Evolutionary conservation across 2,797 vertebrate species (phyloP).

Genomic region (Sebastes goodei): DNA sequence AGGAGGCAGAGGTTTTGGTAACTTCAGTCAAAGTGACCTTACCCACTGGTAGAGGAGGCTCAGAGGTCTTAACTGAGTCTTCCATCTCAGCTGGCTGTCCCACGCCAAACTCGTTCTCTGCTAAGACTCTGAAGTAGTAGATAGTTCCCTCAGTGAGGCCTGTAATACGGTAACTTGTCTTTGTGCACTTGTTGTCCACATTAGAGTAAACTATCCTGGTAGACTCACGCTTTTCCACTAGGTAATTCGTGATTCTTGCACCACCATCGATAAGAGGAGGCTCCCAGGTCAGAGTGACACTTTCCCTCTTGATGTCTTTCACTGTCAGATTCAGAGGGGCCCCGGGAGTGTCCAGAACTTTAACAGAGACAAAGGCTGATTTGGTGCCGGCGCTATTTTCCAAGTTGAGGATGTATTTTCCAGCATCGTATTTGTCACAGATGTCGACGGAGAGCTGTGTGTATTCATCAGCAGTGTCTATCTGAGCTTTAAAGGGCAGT

Average conservation of each 20-base stretch:
- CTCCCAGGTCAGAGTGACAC: slow-evolving; percentile 92
- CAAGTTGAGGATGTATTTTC: slow-evolving; percentile 94
- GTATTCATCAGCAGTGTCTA: slow-evolving; percentile 89
- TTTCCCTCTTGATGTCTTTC: slow-evolving; percentile 94
- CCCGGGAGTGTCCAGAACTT: slow-evolving; percentile 96
- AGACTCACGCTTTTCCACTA: slow-evolving; percentile 97
- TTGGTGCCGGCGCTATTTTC: slow-evolving; percentile 95
- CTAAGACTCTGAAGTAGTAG: slow-evolving; percentile 98
- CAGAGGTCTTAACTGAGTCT: slow-evolving; percentile 92
- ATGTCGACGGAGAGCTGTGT: slow-evolving; percentile 94
- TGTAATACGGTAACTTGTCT: slow-evolving; percentile 94
- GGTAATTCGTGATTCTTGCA: slow-evolving; percentile 94
- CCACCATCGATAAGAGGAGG: slow-evolving; percentile 96
- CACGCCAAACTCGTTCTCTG: slow-evolving; percentile 98
- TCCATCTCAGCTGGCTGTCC: slow-evolving; percentile 89
- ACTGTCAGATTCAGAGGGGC: slow-evolving; percentile 90
- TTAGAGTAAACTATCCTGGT: slow-evolving; percentile 94
- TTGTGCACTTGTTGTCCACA: slow-evolving; percentile 92
- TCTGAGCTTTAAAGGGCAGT: slow-evolving; percentile 90
- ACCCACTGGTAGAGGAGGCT: slow-evolving; percentile 93
- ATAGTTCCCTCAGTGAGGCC: slow-evolving; percentile 92
- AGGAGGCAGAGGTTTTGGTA: slow-evolving; percentile 90
- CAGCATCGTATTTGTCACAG: slow-evolving; percentile 95
- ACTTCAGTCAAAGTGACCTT: slow-evolving; percentile 95
- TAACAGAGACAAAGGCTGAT: slow-evolving; percentile 96